Evolutionary conservation across 2,113 vertebrate genomes (phyloP), one percentile per base, ranked within the genome.

Genomic region (Sceloporus undulatus): DNA sequence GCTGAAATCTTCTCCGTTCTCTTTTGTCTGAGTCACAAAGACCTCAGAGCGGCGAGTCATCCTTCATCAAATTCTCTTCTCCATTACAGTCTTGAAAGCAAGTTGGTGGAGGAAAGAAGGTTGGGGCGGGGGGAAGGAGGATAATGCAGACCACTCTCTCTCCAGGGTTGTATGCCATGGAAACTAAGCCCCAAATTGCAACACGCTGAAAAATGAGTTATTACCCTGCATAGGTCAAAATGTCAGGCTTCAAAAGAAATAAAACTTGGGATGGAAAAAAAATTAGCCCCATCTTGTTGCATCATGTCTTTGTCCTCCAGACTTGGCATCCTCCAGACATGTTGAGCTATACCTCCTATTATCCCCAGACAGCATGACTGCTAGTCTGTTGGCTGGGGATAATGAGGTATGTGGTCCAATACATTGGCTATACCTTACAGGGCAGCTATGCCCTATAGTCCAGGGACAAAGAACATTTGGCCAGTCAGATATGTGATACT

Each of bases 21-120:
- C 66, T 87, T 73, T 71, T 40, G 66, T 79, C 85, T 87, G 85
- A 87, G 85, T 87, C 85, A 87, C 85, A 87, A 80, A 87, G 85
- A 79, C 48, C 85, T 59, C 13, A 42, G n/a, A 75, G 66, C 18
- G 5, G 40, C 75, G 85, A 79, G 48, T 80, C 77, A 80, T 80
- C 77, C 14, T 74, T 77, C 56, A 42, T 80, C 66, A 10, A 9
- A 80, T 71, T 40, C 66, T 56, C 66, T 79, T 52, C 76, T 38
- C 65, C 40, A 70, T 54, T 27, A 34, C 76, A 18, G 59, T 21
- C 29, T 29, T 54, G 62, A 79, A 79, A 54, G n/a, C 29, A 54
- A 66, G 73, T 9, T 34, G 48, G 68, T 19, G 25, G 56, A 62
- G 59, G 18, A 48, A 48, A 48, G 48, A 65, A 65, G 62, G 62